Evolutionary conservation across 2,888 invertebrate species (phyloP).

Genomic region (Athalia circularis): DNA sequence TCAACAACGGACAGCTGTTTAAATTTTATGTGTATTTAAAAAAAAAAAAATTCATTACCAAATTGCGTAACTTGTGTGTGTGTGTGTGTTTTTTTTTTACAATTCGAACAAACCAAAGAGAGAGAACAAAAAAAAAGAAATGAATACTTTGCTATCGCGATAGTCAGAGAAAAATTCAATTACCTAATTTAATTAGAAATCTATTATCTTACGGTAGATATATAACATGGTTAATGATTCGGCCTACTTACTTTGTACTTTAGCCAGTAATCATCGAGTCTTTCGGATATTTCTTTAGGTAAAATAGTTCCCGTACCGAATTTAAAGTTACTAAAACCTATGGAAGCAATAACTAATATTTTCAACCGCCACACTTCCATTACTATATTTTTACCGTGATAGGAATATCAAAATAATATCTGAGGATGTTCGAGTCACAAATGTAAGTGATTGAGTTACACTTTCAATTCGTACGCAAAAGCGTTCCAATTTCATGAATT

Average conservation of each 20-base stretch:
- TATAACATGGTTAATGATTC: background rate
- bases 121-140: no score
- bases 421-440: background rate
- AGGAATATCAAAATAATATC: background rate
- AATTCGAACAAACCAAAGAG: no score
- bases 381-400: background rate
- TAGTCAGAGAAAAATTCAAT: no score
- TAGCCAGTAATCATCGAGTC: slow-evolving; percentile 67
- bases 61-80: no score
- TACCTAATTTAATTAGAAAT: no score
- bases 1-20: no score
- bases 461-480: background rate
- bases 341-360: background rate
- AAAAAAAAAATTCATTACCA: no score
- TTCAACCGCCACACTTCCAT: background rate
- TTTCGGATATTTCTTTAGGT: slow-evolving; percentile 59
- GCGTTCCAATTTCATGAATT: background rate
- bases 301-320: slow-evolving; percentile 47
- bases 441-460: background rate
- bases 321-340: background rate
- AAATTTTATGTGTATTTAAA: no score
- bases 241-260: slow-evolving; percentile 64
- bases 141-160: no score
- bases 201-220: background rate
- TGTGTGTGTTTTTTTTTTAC: no score